Evolutionary conservation across 2,113 vertebrate species (phyloP), one percentile per base, ranked within the genome.

Genomic region (Terrapene triunguis): DNA sequence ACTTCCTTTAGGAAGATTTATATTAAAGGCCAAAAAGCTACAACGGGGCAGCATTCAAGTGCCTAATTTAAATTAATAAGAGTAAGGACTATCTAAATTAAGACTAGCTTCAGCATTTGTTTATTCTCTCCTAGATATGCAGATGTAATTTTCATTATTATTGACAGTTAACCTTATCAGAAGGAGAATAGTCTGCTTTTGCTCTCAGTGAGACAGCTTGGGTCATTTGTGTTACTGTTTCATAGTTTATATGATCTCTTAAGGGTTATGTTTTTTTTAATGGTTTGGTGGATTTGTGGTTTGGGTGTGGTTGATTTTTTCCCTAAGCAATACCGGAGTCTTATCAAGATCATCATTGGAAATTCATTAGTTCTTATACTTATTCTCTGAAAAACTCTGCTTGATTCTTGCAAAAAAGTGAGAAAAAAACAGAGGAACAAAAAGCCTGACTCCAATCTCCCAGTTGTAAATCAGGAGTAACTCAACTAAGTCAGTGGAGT

Each of bases 151-250:
- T 76, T 44, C 38, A 8, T 48, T n/a, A 54, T 10, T 59, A 47
- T 7, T 17, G 51, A 9, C 21, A 42, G 22, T 65, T 10, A 62
- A 80, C 16, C 82, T 80, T 32, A 42, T 89, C 53, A 47, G 59
- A 38, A 59, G 57, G 47, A 42, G 21, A 14, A 5, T 44, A 76
- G 12, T 80, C 11, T 32, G 53, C 7, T 6, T 1, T 10, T 8
- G 57, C 0, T 0, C 8, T 76, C 17, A 35, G 9, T 53, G 48
- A 76, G 89, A 24, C 19, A n/a, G 1, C 14, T 54, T 25, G 38
- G 69, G 22, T 32, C 14, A 12, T 22, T 79, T 35, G 27, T 14
- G 29, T 72, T 72, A n/a, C n/a, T 38, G 35, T 53, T 85, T 53
- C 24, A 38, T 53, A 47, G 51, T 79, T 78, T 4, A 5, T 78